Conservation (phyloP, 2,797 vertebrate genomes). For the Epinephelus coioides region DNA sequence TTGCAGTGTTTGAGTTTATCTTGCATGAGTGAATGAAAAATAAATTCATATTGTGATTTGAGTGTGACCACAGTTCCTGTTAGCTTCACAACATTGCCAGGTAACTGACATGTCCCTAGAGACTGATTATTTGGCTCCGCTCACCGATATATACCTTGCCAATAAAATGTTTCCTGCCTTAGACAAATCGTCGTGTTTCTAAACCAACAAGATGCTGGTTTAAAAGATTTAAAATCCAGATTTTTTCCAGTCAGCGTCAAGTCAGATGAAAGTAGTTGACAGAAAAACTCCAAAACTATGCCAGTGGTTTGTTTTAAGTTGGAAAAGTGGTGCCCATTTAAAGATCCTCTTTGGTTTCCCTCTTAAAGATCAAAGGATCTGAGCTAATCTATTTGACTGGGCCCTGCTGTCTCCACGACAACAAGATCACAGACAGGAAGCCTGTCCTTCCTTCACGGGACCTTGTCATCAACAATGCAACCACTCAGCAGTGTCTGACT, state of each 20-base stretch:
- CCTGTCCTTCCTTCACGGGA: conserved; percentile 75
- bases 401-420: conserved; percentile 74
- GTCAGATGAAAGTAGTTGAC: conserved; percentile 58
- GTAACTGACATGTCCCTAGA: conserved; percentile 8
- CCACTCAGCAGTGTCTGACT: conserved; percentile 70
- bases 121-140: background rate
- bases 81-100: background rate
- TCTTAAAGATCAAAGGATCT: conserved; percentile 77
- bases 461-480: conserved; percentile 78
- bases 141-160: conserved; percentile 7
- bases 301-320: conserved; percentile 78
- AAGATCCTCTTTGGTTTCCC: conserved; percentile 76
- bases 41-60: background rate
- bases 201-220: conserved; percentile 48
- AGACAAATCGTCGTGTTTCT: conserved; percentile 35
- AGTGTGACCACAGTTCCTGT: background rate
- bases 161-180: conserved; percentile 45
- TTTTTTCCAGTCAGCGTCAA: conserved; percentile 51
- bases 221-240: conserved; percentile 35
- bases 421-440: conserved; percentile 81
- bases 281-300: conserved; percentile 65
- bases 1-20: background rate
- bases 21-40: conserved; percentile 1
- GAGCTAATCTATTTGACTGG: conserved; percentile 74
- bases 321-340: conserved; percentile 68